phyloP scores from a whole-genome alignment of 2,797 vertebrate genomes.

The Knipowitschia caucasica region DNA sequence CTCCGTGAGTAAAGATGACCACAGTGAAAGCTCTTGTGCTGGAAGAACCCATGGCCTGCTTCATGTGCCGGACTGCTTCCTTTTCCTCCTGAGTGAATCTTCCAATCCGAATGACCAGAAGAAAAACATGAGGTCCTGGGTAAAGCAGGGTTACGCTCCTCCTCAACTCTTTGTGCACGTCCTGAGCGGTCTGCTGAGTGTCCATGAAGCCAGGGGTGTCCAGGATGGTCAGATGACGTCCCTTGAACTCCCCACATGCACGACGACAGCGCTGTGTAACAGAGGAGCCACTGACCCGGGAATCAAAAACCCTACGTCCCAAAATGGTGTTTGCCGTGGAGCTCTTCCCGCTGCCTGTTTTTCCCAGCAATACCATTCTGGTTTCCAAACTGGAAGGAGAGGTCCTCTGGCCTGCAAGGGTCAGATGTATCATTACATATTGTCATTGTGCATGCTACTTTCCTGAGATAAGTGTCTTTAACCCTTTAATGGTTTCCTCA shows the following conservation, averaged over 20 bases:
- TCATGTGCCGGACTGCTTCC: conserved; percentile 41
- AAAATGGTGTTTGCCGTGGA: conserved; percentile 64
- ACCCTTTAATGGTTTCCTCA: too few relatives aligned
- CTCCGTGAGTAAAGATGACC: conserved; percentile 64
- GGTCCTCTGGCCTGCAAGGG: conserved; percentile 25
- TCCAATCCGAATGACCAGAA: conserved; percentile 55
- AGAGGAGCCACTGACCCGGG: conserved; percentile 24
- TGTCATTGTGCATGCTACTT: not conserved
- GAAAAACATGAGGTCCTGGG: conserved; percentile 57
- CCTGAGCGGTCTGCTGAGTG: conserved; percentile 25
- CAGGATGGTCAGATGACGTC: conserved; percentile 41
- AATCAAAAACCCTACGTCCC: conserved; percentile 41
- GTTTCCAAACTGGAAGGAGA: conserved; percentile 26
- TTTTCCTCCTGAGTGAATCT: conserved; percentile 57
- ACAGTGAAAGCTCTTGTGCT: conserved; percentile 47
- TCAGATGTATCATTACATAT: not conserved
- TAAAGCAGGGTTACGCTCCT: conserved; percentile 54
- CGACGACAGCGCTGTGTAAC: conserved; percentile 39
- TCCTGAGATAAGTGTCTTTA: not conserved
- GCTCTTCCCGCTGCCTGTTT: conserved; percentile 69
- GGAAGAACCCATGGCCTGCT: conserved; percentile 49
- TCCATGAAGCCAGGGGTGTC: conserved; percentile 70
- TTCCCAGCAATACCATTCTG: conserved; percentile 68
- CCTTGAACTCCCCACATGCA: conserved; percentile 21
- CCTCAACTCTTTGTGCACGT: conserved; percentile 55